phyloP scores from a whole-genome alignment of 1,140 invertebrate species.

The Sycobia sp. region DNA sequence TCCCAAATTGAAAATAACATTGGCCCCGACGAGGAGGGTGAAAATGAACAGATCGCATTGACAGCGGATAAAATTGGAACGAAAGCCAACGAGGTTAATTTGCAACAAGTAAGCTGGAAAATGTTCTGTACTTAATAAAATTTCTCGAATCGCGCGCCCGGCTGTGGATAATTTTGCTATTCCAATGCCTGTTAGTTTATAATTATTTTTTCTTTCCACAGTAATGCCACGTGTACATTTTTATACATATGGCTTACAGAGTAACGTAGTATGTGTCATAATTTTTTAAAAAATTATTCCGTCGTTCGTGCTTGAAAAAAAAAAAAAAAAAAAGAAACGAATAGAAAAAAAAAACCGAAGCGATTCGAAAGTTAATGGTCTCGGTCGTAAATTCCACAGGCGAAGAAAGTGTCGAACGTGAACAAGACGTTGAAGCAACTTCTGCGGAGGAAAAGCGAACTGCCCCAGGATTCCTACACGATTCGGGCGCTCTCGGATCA shows the following conservation, averaged over 20 bases:
- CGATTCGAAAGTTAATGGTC: too few relatives aligned
- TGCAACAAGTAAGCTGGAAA: conserved; percentile 31
- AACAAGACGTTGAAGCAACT: conserved; percentile 86
- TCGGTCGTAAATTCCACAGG: too few relatives aligned
- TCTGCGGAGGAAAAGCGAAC: conserved; percentile 90
- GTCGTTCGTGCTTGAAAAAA: too few relatives aligned
- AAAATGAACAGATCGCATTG: conserved; percentile 68
- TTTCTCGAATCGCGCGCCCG: not conserved
- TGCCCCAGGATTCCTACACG: conserved; percentile 89
- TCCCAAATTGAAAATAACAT: conserved; percentile 42
- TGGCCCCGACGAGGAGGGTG: conserved; percentile 68
- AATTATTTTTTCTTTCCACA: too few relatives aligned
- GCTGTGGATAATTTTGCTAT: not conserved
- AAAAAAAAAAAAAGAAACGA: too few relatives aligned
- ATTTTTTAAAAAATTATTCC: too few relatives aligned
- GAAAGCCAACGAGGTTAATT: conserved; percentile 77
- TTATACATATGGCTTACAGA: too few relatives aligned
- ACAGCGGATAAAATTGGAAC: conserved; percentile 74
- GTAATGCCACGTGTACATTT: too few relatives aligned
- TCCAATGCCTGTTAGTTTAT: not conserved
- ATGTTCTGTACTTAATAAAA: conserved; percentile 17
- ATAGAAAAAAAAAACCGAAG: too few relatives aligned
- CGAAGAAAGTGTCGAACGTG: conserved; percentile 60
- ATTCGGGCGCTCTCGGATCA: conserved; percentile 89
- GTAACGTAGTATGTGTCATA: too few relatives aligned